Conservation (phyloP, 2,113 vertebrate species). For the Grus americana region DNA sequence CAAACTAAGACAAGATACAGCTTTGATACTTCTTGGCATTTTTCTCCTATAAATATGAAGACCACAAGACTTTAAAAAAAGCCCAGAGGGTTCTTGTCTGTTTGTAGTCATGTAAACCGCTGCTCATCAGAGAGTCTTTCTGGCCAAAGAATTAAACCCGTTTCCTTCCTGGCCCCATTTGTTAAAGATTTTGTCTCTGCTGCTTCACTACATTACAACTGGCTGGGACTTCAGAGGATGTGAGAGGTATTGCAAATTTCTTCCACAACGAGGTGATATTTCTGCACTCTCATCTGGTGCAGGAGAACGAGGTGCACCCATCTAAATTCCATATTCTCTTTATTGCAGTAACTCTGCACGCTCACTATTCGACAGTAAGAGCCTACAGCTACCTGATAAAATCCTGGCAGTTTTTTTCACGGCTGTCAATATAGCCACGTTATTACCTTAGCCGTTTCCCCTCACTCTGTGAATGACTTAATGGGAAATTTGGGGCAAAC, state of each 20-base stretch:
- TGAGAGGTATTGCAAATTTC: background rate
- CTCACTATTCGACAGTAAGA: background rate
- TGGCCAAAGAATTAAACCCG: constrained; percentile 38
- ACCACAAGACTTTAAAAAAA: constrained; percentile 18
- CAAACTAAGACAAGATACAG: constrained; percentile 27
- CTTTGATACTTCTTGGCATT: constrained; percentile 56
- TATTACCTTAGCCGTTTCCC: background rate
- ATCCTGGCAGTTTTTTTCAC: background rate
- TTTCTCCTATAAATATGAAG: constrained; percentile 42
- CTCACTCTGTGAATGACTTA: background rate
- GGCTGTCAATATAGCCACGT: background rate
- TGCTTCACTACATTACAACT: background rate
- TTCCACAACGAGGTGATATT: background rate
- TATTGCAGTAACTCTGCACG: background rate
- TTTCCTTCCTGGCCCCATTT: constrained; percentile 42
- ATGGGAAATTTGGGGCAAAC: background rate
- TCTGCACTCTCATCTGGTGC: background rate
- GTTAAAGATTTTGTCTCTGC: constrained; percentile 18
- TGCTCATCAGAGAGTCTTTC: constrained; percentile 25
- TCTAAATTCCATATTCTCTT: background rate
- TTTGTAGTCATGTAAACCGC: constrained; percentile 45
- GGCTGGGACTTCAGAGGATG: background rate
- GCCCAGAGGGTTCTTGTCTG: constrained; percentile 35
- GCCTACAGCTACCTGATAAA: background rate
- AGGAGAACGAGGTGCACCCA: background rate